Percentiles rank a stretch among this genome's conserved stretches.
Conservation (phyloP, 2,113 vertebrate genomes). For the Hystrix brachyura region DNA sequence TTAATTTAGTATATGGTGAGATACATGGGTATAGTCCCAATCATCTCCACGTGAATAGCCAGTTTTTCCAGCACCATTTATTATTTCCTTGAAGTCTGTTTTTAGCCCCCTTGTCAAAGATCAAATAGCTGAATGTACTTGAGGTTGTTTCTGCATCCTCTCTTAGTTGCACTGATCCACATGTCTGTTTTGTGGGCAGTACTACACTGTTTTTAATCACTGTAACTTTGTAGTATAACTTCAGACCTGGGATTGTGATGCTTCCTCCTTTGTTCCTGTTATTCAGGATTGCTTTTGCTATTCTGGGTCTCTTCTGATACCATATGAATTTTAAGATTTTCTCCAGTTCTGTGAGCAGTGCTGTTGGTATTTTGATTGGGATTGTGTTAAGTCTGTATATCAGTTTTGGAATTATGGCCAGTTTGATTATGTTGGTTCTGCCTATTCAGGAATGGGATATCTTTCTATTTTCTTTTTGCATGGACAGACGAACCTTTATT, state of each 20-base stretch:
- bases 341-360: background rate
- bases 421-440: background rate
- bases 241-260: background rate
- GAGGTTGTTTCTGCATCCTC: background rate
- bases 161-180: background rate
- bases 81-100: background rate
- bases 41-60: background rate
- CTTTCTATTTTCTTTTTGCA: background rate
- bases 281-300: background rate
- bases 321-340: background rate
- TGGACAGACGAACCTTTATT: conserved; percentile 79
- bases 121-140: background rate
- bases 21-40: background rate
- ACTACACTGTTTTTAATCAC: background rate
- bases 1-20: background rate
- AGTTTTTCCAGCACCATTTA: background rate
- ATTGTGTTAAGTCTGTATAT: background rate
- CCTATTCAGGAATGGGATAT: background rate
- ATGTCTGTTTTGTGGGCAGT: background rate
- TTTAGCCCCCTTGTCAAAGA: background rate
- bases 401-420: background rate
- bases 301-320: background rate
- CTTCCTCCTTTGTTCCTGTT: background rate
- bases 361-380: background rate
- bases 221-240: background rate